Evolutionary conservation across 1,140 invertebrate genomes (phyloP), one percentile per base, ranked within the genome.

Genomic region (Calliopsis andreniformis): DNA sequence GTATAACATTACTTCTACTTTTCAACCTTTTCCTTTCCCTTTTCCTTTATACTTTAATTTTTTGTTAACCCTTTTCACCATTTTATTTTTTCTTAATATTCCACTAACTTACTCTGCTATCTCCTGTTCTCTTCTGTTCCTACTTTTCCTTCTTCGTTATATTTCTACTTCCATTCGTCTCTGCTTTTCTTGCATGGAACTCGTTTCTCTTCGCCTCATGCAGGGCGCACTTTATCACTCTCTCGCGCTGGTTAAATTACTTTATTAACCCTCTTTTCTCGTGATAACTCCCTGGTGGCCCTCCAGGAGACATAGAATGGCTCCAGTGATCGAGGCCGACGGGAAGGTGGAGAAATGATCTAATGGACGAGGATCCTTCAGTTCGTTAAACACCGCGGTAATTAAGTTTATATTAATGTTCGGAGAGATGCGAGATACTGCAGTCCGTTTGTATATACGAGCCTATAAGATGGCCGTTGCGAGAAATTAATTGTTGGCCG

Each of bases 251-350:
- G 75, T 81, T 82, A 88, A 86, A 88, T 87, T 86, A 81, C 87
- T 88, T 88, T 87, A 88, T 88, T 71, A 89, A 85, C 83, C 85
- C 84, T 70, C 80, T 84, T 80, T 83, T 71, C 82, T 55, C 58
- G 62, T 43, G 78, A 66, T 72, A 59, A 58, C 68, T 45, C 70
- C 35, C 14, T 20, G 56, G 53, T 35, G 39, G 45, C 23, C 51
- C 71, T 30, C 32, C 16, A 5, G 56, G 42, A 67, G n/a, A 49
- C 32, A n/a, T 49, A 35, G 51, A 35, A 59, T 51, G 64, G 32
- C 59, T 39, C 45, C 32, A 23, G 45, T 61, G 51, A 76, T 70
- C 45, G 43, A 45, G 62, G 23, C 47, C 45, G 25, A 42, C 7
- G 28, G 43, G 16, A 45, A 71, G 56, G 56, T 71, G 62, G 43